These are phyloP conservation scores for Scolopax bukidnonensis DNA, from an alignment of 2,797 vertebrate genomes.

Conservation along the genomic window DNA sequence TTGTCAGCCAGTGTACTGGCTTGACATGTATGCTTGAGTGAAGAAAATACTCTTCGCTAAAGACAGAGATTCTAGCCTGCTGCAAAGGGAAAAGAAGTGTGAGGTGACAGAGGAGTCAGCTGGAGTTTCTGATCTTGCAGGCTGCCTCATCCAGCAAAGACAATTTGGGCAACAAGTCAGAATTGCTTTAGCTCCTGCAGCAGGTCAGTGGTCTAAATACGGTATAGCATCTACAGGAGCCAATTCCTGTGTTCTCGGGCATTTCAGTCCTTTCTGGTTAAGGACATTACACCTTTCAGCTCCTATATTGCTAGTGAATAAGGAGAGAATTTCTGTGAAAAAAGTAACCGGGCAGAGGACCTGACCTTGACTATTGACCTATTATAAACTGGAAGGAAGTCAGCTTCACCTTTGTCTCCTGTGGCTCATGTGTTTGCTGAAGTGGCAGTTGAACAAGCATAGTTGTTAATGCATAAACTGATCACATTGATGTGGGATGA, in stretches of 20 bases:
- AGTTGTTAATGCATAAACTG: constrained; percentile 45
- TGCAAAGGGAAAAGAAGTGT: neutral
- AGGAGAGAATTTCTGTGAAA: neutral
- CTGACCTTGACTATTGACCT: constrained; percentile 22
- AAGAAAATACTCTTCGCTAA: neutral
- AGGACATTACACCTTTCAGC: neutral
- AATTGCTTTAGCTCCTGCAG: neutral
- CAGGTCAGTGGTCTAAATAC: neutral
- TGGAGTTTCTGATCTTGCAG: neutral
- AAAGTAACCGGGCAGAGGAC: neutral
- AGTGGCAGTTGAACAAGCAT: neutral
- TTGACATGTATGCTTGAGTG: neutral
- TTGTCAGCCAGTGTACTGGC: neutral
- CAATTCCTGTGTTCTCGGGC: neutral
- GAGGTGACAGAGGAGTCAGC: neutral
- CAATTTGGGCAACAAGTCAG: neutral
- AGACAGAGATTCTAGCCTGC: neutral
- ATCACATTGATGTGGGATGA: neutral
- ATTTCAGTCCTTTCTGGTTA: neutral
- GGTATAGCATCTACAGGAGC: neutral
- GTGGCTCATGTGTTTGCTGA: neutral
- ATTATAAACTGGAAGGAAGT: neutral
- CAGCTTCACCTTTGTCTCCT: neutral
- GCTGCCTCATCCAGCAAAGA: neutral
- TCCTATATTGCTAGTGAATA: neutral